Evolutionary conservation across 2,888 invertebrate species (phyloP), one percentile per base, ranked within the genome.

Genomic region (Tortricodes alternella): DNA sequence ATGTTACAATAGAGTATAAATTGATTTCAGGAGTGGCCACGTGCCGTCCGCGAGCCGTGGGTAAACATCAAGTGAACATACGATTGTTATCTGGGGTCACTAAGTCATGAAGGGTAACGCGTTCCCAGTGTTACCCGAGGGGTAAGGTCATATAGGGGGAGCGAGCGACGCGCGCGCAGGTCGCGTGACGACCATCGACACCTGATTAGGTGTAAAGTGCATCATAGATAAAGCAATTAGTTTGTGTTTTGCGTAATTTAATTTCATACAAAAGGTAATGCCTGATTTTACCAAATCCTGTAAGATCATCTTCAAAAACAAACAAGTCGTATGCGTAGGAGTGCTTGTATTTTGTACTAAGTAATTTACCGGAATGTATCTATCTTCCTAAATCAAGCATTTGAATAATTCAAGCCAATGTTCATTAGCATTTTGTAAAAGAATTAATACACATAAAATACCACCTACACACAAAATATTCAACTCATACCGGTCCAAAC

Each of bases 381-480:
- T 68, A 70, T 76, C 71, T 68, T n/a, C n/a, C 58, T 63, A 63
- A 67, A 74, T 76, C 69, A 58, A 67, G 64, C 59, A 69, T 78
- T 76, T 68, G 68, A 76, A 71, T 67, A 68, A 78, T 76, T 73
- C 65, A 65, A 69, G 71, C 71, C 71, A 62, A 65, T 68, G 67
- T 77, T 82, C 80, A 86, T 88, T 83, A 86, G 74, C 77, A 83
- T 85, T 80, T 72, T 77, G 77, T 85, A 85, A 86, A 85, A 80
- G 76, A 73, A 74, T 78, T 71, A 84, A 78, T 73, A 76, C 76
- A 82, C 74, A 77, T 81, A 78, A 78, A 77, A 88, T 87, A 74
- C 89, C 89, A 89, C 89, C 89, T 89, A 89, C 89, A 80, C 86
- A 86, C 82, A 78, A 82, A 83, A 85, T 83, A 81, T 81, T 75